These are phyloP conservation scores for Dendrolimus pini DNA, from an alignment of 2,888 invertebrate genomes.

Conservation along the genomic window DNA sequence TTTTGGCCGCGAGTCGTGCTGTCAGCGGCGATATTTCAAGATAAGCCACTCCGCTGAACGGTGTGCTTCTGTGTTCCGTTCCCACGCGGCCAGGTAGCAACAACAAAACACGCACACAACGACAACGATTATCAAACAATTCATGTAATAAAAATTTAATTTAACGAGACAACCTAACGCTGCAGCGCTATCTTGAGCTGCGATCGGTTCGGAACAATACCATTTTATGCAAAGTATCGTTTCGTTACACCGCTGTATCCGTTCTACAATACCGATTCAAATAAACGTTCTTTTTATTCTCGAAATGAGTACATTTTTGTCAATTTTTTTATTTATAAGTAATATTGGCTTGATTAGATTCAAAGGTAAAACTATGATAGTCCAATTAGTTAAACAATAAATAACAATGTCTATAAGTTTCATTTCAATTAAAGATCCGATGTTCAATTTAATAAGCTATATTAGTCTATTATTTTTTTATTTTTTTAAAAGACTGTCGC, in stretches of 20 bases:
- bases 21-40: slow-evolving; percentile 63
- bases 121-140: slow-evolving; percentile 18
- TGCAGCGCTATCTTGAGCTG: slow-evolving; percentile 9
- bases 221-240: background rate
- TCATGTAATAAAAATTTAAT: slow-evolving; percentile 24
- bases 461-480: no score
- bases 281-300: no score
- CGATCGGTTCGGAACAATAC: slow-evolving; percentile 1
- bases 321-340: no score
- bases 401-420: no score
- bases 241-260: background rate
- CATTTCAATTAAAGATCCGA: no score
- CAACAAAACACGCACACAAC: slow-evolving; percentile 17
- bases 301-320: no score
- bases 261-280: background rate
- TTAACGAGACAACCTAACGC: slow-evolving; percentile 11
- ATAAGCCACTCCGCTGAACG: slow-evolving; percentile 49
- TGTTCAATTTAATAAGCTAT: no score
- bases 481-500: no score
- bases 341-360: no score
- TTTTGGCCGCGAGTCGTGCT: slow-evolving; percentile 37
- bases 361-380: no score
- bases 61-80: slow-evolving; percentile 40
- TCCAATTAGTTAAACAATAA: no score
- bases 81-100: slow-evolving; percentile 42